These are phyloP conservation scores for Danaus melanippus DNA, from an alignment of 1,140 invertebrate species.

Conservation along the genomic window DNA sequence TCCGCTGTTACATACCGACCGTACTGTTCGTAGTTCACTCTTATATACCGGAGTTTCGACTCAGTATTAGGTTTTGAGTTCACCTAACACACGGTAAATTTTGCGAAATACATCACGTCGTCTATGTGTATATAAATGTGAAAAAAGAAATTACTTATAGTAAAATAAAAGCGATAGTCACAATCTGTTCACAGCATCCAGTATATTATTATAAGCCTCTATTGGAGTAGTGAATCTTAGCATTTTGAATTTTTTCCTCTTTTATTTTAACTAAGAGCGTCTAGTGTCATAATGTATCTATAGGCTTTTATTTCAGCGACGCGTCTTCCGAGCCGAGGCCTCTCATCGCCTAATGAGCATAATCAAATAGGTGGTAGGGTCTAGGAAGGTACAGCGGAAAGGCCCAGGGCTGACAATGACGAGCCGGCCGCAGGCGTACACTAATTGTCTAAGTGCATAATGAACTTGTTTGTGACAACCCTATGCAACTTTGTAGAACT, in stretches of 20 bases:
- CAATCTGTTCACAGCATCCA: not conserved
- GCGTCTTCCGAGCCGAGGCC: slow-evolving; percentile 9
- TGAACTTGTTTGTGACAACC: slow-evolving; percentile 64
- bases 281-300: slow-evolving; percentile 9
- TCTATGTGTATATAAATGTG: too few species aligned
- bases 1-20: not conserved
- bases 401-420: slow-evolving; percentile 55
- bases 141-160: too few species aligned
- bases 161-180: too few species aligned
- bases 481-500: slow-evolving; percentile 35
- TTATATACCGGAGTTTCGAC: too few species aligned
- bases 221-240: too few species aligned
- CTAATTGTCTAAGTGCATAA: slow-evolving; percentile 70
- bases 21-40: too few species aligned
- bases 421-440: slow-evolving; percentile 52
- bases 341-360: slow-evolving; percentile 42
- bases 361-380: slow-evolving; percentile 41
- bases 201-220: not conserved
- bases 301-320: slow-evolving; percentile 6
- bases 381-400: slow-evolving; percentile 52
- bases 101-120: too few species aligned
- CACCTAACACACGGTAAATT: too few species aligned
- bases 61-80: too few species aligned
- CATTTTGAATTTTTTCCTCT: too few species aligned
- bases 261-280: too few species aligned